These are phyloP conservation scores for Enteromius afrohamiltoni DNA, from an alignment of 2,797 vertebrate genomes.

Conservation along the genomic window DNA sequence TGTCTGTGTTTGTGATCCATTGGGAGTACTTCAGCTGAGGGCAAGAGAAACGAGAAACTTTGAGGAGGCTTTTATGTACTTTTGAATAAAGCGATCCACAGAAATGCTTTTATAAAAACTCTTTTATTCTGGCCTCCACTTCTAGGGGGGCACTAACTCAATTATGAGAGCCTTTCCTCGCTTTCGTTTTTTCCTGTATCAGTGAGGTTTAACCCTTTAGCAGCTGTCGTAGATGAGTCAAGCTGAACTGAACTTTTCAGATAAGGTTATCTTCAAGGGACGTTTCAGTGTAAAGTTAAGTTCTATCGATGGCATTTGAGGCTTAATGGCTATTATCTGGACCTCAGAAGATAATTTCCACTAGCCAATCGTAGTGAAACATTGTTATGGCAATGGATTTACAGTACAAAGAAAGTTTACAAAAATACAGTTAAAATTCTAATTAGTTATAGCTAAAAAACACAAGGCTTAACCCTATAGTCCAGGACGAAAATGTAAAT, in stretches of 20 bases:
- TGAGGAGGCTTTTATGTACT: constrained; percentile 82
- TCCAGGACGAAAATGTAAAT: too few relatives aligned
- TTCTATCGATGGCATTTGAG: neutral
- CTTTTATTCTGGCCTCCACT: constrained; percentile 71
- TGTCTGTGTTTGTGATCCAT: constrained; percentile 64
- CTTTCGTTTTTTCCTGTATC: constrained; percentile 69
- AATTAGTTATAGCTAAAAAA: too few relatives aligned
- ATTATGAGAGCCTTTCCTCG: constrained; percentile 68
- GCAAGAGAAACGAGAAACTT: constrained; percentile 72
- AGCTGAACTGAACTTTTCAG: constrained; percentile 39
- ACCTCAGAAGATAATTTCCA: neutral
- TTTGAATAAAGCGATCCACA: constrained; percentile 78
- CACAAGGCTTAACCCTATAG: too few relatives aligned
- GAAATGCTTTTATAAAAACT: constrained; percentile 68
- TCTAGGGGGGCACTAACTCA: constrained; percentile 77
- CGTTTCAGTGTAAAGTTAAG: neutral
- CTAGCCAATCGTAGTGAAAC: neutral
- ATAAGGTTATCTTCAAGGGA: neutral
- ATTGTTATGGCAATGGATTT: neutral
- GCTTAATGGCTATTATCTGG: neutral
- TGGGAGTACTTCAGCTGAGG: constrained; percentile 74
- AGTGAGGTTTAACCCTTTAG: constrained; percentile 67
- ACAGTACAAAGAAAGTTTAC: too few relatives aligned
- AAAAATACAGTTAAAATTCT: too few relatives aligned
- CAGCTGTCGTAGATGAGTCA: constrained; percentile 67